These are phyloP conservation scores for Cichladusa arquata DNA, from an alignment of 2,113 vertebrate genomes.

Conservation along the genomic window DNA sequence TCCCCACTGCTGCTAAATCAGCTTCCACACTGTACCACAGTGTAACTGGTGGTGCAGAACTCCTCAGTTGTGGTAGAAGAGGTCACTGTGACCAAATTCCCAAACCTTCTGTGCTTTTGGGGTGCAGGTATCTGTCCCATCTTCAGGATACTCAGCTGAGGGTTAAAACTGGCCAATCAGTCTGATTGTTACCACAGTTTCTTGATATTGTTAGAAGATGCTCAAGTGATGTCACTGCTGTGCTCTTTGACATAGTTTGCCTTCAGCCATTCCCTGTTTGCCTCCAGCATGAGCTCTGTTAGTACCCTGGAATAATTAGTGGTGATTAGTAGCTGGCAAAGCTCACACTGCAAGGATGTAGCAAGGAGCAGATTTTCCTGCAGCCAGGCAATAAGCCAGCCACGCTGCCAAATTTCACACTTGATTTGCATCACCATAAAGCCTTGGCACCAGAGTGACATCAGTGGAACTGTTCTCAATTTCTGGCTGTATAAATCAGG, in stretches of 20 bases:
- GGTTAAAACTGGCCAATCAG: not conserved
- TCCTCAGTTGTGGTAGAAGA: not conserved
- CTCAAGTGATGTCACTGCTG: not conserved
- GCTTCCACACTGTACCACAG: rapidly evolving
- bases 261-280: not conserved
- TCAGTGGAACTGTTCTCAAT: not conserved
- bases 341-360: not conserved
- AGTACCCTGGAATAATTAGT: not conserved
- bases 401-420: not conserved
- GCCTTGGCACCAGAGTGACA: not conserved
- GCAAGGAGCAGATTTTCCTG: not conserved
- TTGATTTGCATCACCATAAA: not conserved
- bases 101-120: not conserved
- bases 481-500: not conserved
- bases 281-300: not conserved
- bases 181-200: not conserved
- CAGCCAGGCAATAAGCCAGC: not conserved
- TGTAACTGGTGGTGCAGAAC: not conserved
- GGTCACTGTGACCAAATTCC: not conserved
- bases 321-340: not conserved
- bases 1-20: not conserved
- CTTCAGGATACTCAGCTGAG: not conserved
- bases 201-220: not conserved
- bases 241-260: not conserved
- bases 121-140: not conserved